Base-by-base conservation (phyloP, 2,797 vertebrate genomes). In the Rhinatrema bivittatum region DNA sequence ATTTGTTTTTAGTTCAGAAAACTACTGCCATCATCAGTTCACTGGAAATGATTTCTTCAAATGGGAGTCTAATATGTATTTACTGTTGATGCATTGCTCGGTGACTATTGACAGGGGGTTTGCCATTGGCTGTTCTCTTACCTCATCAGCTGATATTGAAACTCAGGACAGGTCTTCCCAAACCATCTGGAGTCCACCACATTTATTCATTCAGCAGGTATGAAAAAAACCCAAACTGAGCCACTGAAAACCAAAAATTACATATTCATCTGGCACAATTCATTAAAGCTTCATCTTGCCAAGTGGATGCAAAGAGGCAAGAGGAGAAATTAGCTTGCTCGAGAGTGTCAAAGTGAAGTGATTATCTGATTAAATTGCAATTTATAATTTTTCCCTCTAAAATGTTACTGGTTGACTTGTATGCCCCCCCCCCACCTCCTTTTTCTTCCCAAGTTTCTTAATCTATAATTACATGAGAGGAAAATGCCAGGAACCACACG, bases 361-460 rank as follows among this genome's bases (percentile, higher is more conserved):
- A 89, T 91, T 88, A 88, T 87, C 79, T 85, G 84, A 91, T 89
- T 88, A 87, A 91, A 92, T 81, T 88, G 84, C 76, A 81, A 88
- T 89, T 89, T 84, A 86, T 87, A 85, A 86, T 87, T 86, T n/a
- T 83, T 82, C 76, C 79, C 77, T 88, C 79, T 79, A 74, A 51
- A 84, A 78, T 53, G 47, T 71, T 75, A 58, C 74, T 77, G 68
- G 69, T 68, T 79, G 76, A 76, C 76, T 78, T 72, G 73, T 78
- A 49, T 59, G 69, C 66, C 62, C 68, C 19, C 12, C 21, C n/a
- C 47, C 42, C 64, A 49, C 60, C 55, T 57, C 46, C 37, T 34
- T 19, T 25, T 54, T 48, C 21, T 14, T 50, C 11, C 39, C 12
- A 11, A 2, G 39, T 4, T 21, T 34, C 50, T 42, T 7, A 0